phyloP scores from a whole-genome alignment of 2,888 invertebrate species.

The Pollenia amentaria region DNA sequence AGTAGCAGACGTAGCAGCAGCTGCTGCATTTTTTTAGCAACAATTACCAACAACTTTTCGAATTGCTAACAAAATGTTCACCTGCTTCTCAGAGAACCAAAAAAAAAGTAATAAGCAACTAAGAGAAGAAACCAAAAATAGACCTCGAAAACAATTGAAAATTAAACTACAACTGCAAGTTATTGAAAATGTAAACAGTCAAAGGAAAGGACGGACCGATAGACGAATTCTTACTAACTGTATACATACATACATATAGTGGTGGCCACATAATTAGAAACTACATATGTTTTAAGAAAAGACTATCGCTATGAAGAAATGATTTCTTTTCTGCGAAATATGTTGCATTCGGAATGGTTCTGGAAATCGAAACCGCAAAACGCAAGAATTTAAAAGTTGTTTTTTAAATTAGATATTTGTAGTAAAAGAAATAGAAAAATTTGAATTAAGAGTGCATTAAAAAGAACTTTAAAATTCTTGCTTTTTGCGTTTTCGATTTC shows the following conservation, averaged over 20 bases:
- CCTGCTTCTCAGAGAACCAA: conserved; percentile 57
- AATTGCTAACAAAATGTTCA: conserved; percentile 39
- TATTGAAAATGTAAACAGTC: conserved; percentile 27
- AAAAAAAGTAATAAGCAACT: not conserved
- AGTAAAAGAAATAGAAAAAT: too few relatives aligned
- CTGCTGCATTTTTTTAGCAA: conserved; percentile 23
- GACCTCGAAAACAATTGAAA: conserved; percentile 39
- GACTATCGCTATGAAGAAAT: too few relatives aligned
- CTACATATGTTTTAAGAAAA: too few relatives aligned
- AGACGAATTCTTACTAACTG: conserved; percentile 45
- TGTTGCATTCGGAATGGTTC: too few relatives aligned
- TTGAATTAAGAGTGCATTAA: too few relatives aligned
- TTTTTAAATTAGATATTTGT: too few relatives aligned
- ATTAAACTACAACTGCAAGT: conserved; percentile 5
- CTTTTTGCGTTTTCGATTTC: too few relatives aligned
- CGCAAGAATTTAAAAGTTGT: too few relatives aligned
- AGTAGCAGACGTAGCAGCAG: conserved; percentile 21
- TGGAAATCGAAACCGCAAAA: too few relatives aligned
- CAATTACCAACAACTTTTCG: not conserved
- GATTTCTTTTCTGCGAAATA: too few relatives aligned
- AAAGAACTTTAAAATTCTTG: too few relatives aligned
- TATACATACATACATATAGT: conserved; percentile 20
- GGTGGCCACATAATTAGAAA: not conserved
- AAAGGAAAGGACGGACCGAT: conserved; percentile 23
- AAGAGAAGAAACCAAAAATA: conserved; percentile 7